phyloP scores from a whole-genome alignment of 2,797 vertebrate species.

The Sebastolobus altivelis region DNA sequence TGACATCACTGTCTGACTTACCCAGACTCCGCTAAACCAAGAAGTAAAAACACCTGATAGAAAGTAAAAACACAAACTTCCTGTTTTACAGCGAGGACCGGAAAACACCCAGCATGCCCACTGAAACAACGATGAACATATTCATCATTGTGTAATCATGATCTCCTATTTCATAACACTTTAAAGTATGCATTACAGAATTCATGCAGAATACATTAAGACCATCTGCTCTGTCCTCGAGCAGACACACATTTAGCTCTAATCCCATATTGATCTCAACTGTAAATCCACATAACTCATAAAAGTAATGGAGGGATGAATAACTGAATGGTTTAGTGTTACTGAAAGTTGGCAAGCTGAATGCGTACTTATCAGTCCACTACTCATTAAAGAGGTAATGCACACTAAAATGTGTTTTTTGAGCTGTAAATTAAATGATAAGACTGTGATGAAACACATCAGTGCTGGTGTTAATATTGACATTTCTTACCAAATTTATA shows the following conservation, averaged over 20 bases:
- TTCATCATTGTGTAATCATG: neutral
- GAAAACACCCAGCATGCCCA: neutral
- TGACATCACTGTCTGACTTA: neutral
- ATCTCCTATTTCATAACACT: slow-evolving; percentile 27
- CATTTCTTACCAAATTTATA: too few relatives aligned
- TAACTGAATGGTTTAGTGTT: neutral
- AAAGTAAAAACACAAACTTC: slow-evolving; percentile 3
- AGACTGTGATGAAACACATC: neutral
- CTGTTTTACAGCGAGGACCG: neutral
- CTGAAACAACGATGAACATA: neutral
- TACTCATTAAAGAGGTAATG: neutral
- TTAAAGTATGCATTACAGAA: slow-evolving; percentile 33
- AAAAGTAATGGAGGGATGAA: neutral
- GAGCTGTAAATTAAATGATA: neutral
- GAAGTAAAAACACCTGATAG: neutral
- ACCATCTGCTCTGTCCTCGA: slow-evolving; percentile 32
- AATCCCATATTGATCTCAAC: slow-evolving; percentile 25
- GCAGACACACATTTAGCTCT: slow-evolving; percentile 6
- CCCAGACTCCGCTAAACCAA: neutral
- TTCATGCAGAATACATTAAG: slow-evolving; percentile 24
- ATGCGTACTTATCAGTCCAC: neutral
- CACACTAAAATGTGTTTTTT: neutral
- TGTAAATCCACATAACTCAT: slow-evolving; percentile 10
- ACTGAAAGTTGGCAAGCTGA: neutral
- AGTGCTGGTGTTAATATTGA: too few relatives aligned